Percentiles rank a stretch among this genome's conserved stretches.
Conservation (phyloP, 2,888 invertebrate species). For the Pantelozetes paolii region DNA sequence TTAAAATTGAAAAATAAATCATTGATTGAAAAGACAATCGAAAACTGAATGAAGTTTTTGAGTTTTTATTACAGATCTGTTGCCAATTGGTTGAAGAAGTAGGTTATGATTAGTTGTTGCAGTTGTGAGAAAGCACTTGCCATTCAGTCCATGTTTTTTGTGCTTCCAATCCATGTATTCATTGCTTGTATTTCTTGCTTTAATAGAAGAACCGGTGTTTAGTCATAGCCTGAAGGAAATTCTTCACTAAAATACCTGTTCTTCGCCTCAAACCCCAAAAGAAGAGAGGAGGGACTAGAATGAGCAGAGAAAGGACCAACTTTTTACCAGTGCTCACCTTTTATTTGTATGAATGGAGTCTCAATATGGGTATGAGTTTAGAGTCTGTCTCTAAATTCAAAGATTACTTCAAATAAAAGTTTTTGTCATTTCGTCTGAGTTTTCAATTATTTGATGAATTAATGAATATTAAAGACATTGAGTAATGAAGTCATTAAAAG, state of each 20-base stretch:
- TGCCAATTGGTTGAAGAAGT: constrained; percentile 21
- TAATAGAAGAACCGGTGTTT: constrained; percentile 32
- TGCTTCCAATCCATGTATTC: neutral
- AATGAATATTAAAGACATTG: neutral
- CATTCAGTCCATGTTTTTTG: constrained; percentile 14
- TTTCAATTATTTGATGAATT: neutral
- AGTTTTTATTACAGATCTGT: neutral
- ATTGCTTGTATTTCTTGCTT: neutral
- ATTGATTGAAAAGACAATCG: neutral
- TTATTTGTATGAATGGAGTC: constrained; percentile 29
- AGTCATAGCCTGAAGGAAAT: constrained; percentile 18
- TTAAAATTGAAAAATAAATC: neutral
- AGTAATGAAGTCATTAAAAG: neutral
- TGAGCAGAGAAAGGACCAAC: constrained; percentile 32
- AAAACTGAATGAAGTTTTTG: neutral
- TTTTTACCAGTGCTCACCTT: constrained; percentile 23
- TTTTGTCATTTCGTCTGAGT: neutral
- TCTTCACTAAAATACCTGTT: constrained; percentile 33
- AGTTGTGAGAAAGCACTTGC: constrained; percentile 13
- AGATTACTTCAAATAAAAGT: neutral
- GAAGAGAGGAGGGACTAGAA: constrained; percentile 30
- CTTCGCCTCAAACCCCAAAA: constrained; percentile 3
- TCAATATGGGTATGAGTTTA: constrained; percentile 20
- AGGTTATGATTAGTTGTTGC: constrained; percentile 26
- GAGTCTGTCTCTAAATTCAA: neutral